These are phyloP conservation scores for Hyles euphorbiae DNA, from an alignment of 1,140 invertebrate species.

Conservation along the genomic window DNA sequence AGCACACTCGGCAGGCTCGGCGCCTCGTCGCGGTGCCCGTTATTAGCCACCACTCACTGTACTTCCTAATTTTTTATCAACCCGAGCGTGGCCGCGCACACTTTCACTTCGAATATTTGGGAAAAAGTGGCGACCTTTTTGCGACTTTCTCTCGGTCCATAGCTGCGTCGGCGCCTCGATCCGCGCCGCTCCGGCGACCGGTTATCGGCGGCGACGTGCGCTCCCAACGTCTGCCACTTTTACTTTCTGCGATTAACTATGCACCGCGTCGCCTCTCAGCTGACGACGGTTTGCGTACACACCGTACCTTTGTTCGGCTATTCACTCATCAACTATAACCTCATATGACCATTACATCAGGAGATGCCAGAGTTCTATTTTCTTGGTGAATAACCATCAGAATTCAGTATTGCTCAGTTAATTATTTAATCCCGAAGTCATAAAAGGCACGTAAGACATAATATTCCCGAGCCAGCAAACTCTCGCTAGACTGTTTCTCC, in stretches of 20 bases:
- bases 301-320: too few species aligned
- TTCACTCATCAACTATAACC: too few species aligned
- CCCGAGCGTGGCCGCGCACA: constrained; percentile 46
- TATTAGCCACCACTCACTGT: not conserved
- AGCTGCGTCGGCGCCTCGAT: constrained; percentile 14
- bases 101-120: constrained; percentile 74
- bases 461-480: too few species aligned
- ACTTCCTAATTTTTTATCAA: constrained; percentile 40
- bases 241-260: constrained; percentile 26
- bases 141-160: constrained; percentile 53
- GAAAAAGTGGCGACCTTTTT: constrained; percentile 71
- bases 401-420: too few species aligned
- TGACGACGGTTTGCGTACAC: not conserved
- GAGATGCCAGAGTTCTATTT: too few species aligned
- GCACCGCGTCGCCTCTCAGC: not conserved
- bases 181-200: constrained; percentile 16
- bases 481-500: too few species aligned
- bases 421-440: too few species aligned
- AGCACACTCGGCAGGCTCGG: not conserved
- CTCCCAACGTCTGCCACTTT: constrained; percentile 20
- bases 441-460: too few species aligned
- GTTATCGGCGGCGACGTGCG: too few species aligned
- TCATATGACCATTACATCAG: too few species aligned
- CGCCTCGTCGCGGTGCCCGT: not conserved
- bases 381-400: too few species aligned